Base-by-base conservation (phyloP, 2,797 vertebrate genomes). In the Zenarchopterus dispar region DNA sequence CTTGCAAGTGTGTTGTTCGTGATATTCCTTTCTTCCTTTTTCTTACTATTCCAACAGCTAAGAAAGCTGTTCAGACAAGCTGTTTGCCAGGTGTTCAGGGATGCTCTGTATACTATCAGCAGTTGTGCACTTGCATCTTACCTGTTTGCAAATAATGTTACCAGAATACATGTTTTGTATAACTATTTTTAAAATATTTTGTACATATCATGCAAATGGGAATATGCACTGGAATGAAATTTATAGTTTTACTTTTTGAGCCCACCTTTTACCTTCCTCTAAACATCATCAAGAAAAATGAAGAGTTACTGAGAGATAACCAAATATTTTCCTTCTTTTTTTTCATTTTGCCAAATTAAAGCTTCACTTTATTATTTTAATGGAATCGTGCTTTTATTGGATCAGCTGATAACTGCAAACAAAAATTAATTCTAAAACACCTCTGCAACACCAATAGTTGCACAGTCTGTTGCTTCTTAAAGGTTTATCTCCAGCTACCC, bases 401-500 rank as follows among this genome's bases (percentile, higher is more conserved):
- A 72, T 75, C 72, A 56, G 72, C 51, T 67, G 59, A 79, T 83
- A 69, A 63, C 48, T 16, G 66, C 39, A 65, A 65, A 73, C 45
- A 16, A 24, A 26, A 62, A 75, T 58, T 48, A 24, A 75, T 67
- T 54, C 45, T 49, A 57, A 71, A 69, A 47, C 52, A 68, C 67
- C 42, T 52, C 57, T 48, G 55, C 70, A 47, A 23, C 55, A 82
- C 61, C 55, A 63, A 75, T 42, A 50, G 56, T 57, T 73, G 60
- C 77, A 67, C 67, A 60, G 65, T 59, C 33, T 58, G 54, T 49
- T 70, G 69, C 79, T 85, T 85, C 71, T 84, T 81, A 63, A 52
- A 76, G 78, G 52, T 82, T 86, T 85, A 84, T 86, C 78, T 77
- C 62, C 48, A 82, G 59, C 78, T 65, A 78, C 68, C 75, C 77